These are phyloP conservation scores for Triplophysa bombifrons DNA, from an alignment of 2,797 vertebrate species.

Conservation along the genomic window DNA sequence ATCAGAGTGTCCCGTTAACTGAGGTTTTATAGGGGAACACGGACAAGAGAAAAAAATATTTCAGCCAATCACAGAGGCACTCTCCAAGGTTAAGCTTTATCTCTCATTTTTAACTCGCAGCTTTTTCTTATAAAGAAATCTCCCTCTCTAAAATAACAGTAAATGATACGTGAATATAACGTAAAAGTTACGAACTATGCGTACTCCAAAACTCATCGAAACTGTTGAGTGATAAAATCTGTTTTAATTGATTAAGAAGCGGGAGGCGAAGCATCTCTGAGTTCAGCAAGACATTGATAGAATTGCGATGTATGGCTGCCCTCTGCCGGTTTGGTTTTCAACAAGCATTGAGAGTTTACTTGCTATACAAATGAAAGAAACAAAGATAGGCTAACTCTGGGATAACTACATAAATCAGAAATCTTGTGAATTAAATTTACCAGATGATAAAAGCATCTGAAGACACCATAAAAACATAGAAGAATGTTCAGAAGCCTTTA, in stretches of 20 bases:
- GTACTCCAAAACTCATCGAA: neutral
- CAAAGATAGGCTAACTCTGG: too few relatives aligned
- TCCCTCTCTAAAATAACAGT: neutral
- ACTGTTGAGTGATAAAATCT: neutral
- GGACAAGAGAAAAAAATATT: slow-evolving; percentile 55
- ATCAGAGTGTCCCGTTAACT: slow-evolving; percentile 30
- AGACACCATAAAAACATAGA: too few relatives aligned
- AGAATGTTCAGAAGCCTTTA: too few relatives aligned
- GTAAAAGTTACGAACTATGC: neutral
- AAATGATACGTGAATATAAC: neutral
- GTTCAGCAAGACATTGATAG: neutral
- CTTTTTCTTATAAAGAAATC: neutral
- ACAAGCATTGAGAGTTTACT: too few relatives aligned
- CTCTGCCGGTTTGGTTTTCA: neutral
- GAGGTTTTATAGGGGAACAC: slow-evolving; percentile 66
- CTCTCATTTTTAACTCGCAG: slow-evolving; percentile 18
- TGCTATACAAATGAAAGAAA: too few relatives aligned
- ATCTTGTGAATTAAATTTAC: too few relatives aligned
- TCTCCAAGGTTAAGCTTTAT: slow-evolving; percentile 43
- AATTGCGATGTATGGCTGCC: slow-evolving; percentile 7
- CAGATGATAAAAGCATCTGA: too few relatives aligned
- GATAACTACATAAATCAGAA: too few relatives aligned
- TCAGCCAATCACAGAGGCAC: slow-evolving; percentile 69
- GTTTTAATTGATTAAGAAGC: neutral
- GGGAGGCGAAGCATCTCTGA: too few relatives aligned